Base-by-base conservation (phyloP, 2,797 vertebrate species). In the Chaetodon trifasciatus region DNA sequence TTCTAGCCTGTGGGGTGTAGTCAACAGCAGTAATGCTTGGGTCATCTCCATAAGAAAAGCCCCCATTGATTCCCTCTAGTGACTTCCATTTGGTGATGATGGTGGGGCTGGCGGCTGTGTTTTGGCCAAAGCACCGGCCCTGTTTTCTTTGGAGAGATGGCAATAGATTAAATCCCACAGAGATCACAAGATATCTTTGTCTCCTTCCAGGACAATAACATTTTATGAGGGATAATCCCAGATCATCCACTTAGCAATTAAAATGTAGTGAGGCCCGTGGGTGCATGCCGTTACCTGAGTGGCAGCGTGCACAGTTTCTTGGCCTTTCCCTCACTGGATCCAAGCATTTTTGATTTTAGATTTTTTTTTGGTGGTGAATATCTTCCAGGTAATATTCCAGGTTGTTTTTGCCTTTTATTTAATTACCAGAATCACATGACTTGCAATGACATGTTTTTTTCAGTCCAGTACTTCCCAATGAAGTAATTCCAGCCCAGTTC, bases 121-220 rank as follows among this genome's bases (percentile, higher is more conserved):
- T 95, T 93, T 92, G 92, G 88, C 92, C 92, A 94, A 95, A 95
- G 92, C 94, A 83, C 32, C 24, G 4, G 65, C 53, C 65, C 88
- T 88, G 91, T 93, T 94, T 93, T 90, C 88, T 85, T 83, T 68
- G 17, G 28, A 82, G 84, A 94, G 93, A 95, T 94, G 88, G 90
- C 82, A 78, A 82, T 86, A 95, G 93, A 95, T 95, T 94, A 95
- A 94, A 94, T 89, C 86, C 89, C 71, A 76, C 87, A 85, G 85
- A 92, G 95, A 94, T 95, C 95, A 95, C 89, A 94, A 96, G 95
- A 96, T 95, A 95, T 89, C 92, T 94, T 95, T 95, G 93, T 95
- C 88, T 92, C 85, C 84, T 86, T 88, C 85, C 78, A 88, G 90
- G 85, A 94, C 92, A 95, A 95, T 92, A 94, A 94, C 93, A 95